Evolutionary conservation across 2,113 vertebrate species (phyloP).

Genomic region (Anguilla japonica): DNA sequence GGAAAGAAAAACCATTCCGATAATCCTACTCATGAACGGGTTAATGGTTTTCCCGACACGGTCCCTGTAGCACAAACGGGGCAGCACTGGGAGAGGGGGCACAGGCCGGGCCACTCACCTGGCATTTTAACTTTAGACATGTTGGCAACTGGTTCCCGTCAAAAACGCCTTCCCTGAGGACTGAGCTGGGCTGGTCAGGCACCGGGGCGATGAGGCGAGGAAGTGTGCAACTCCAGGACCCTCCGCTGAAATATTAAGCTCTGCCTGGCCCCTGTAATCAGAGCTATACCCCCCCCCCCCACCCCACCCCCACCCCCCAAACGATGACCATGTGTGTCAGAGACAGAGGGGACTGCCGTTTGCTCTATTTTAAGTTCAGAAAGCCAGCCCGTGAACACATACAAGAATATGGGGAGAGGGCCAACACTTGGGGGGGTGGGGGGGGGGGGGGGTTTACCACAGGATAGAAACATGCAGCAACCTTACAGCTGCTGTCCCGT

Average conservation of each 20-base stretch:
- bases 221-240: constrained; percentile 49
- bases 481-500: not conserved
- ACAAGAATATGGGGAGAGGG: not conserved
- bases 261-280: constrained; percentile 58
- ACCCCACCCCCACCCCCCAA: constrained; percentile 23
- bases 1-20: no score
- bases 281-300: constrained; percentile 52
- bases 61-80: not conserved
- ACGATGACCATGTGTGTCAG: constrained; percentile 40
- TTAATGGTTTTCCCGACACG: no score
- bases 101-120: constrained; percentile 70
- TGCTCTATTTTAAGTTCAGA: constrained; percentile 67
- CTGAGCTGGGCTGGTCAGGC: constrained; percentile 42
- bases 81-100: not conserved
- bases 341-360: constrained; percentile 37
- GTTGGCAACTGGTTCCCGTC: constrained; percentile 44
- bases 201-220: constrained; percentile 43
- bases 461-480: not conserved
- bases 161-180: constrained; percentile 48
- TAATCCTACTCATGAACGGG: no score
- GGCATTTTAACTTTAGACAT: constrained; percentile 75
- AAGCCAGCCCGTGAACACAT: constrained; percentile 31
- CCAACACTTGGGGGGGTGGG: not conserved
- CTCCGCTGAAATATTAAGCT: constrained; percentile 58
- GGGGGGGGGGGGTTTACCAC: not conserved